Evolutionary conservation across 2,113 vertebrate species (phyloP), one percentile per base, ranked within the genome.

Genomic region (Ophiodon elongatus): DNA sequence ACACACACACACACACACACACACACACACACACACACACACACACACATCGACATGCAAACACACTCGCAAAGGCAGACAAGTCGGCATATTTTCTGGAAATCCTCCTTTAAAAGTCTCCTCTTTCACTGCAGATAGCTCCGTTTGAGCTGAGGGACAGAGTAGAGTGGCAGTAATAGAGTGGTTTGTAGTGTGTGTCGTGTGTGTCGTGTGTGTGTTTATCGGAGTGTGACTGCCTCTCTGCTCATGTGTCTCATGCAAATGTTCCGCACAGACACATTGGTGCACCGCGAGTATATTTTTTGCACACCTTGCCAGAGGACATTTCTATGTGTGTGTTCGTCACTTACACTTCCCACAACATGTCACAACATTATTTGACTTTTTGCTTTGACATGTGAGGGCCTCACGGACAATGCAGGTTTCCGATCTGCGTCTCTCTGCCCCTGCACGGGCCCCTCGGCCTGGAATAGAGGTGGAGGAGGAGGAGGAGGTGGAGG

Each of bases 361-460:
- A 73, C 78, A 65, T 80, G 80, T 88, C 82, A 90, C 84, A 90
- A 93, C 84, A 86, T 60, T 71, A 62, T 88, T 89, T 74, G 86
- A 90, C 88, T 90, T 88, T 87, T 78, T 73, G 47, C 39, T 76
- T 15, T 75, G 79, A 88, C 76, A 80, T 83, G 75, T 31, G 54
- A 77, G 71, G 71, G 39, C 59, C 74, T 76, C 79, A 47, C 70
- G 78, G 69, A 88, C 84, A 89, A 91, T 82, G 52, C 29, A 70
- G 82, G 73, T 64, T 87, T 84, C 19, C 47, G 57, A 84, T 81
- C 80, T 47, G 77, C 76, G 82, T 87, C 74, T 75, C 68, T 47
- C 0, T 15, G 64, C 65, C 87, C 82, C 73, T 70, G 76, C 57
- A 45, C 11, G 45, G 79, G 85, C 75, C 80, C 63, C 82, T 79